Evolutionary conservation across 2,888 invertebrate species (phyloP).

Genomic region (Pinctada fucata): DNA sequence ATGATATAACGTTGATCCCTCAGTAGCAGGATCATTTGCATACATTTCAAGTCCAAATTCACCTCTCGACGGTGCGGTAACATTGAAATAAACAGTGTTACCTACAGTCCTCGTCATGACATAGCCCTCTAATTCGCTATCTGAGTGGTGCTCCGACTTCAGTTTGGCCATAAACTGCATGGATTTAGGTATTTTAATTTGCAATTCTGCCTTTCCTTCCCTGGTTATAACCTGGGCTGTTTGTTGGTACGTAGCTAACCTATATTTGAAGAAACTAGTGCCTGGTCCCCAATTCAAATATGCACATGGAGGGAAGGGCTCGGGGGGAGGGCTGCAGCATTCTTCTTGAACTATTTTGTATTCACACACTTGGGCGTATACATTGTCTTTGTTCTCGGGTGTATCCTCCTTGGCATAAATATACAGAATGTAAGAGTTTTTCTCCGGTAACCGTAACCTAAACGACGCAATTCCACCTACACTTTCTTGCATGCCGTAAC

Average conservation of each 20-base stretch:
- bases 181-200: slow-evolving; percentile 69
- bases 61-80: slow-evolving; percentile 73
- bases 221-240: slow-evolving; percentile 72
- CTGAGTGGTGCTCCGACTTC: slow-evolving; percentile 70
- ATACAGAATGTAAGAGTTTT: slow-evolving; percentile 75
- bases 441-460: slow-evolving; percentile 74
- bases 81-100: slow-evolving; percentile 74
- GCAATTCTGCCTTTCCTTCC: slow-evolving; percentile 74
- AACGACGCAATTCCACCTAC: slow-evolving; percentile 75
- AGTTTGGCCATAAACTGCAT: slow-evolving; percentile 77
- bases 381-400: slow-evolving; percentile 73
- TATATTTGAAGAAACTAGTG: slow-evolving; percentile 72
- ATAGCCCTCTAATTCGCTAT: slow-evolving; percentile 73
- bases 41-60: slow-evolving; percentile 76
- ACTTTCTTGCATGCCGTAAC: slow-evolving; percentile 75
- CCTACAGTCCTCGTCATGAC: slow-evolving; percentile 74
- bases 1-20: slow-evolving; percentile 75
- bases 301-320: slow-evolving; percentile 76
- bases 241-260: slow-evolving; percentile 72
- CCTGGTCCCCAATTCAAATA: slow-evolving; percentile 76
- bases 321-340: slow-evolving; percentile 56
- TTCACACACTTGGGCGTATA: slow-evolving; percentile 77
- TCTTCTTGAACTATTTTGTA: slow-evolving; percentile 74
- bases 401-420: slow-evolving; percentile 76
- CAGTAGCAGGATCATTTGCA: slow-evolving; percentile 74